Conservation (phyloP, 2,113 vertebrate genomes). For the Phycodurus eques region DNA sequence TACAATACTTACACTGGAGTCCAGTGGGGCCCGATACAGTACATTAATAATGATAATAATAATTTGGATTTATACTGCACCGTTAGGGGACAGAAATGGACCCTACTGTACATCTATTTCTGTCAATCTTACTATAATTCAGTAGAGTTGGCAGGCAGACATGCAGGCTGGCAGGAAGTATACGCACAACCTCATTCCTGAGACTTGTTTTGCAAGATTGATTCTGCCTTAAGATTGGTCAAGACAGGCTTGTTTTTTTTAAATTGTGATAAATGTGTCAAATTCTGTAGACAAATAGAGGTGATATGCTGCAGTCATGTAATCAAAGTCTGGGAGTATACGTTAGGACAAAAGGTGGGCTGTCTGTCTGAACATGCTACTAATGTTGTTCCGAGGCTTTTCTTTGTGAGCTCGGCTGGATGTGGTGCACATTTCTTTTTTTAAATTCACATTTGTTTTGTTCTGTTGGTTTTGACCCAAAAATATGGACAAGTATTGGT, state of each 20-base stretch:
- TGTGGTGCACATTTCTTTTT: too few relatives aligned
- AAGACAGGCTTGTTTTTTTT: neutral
- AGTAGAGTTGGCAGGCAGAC: neutral
- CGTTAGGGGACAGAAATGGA: neutral
- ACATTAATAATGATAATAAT: slow-evolving; percentile 1
- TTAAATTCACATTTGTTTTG: neutral
- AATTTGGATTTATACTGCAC: neutral
- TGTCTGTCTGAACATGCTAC: too few relatives aligned
- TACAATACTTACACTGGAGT: neutral
- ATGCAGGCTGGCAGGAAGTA: neutral
- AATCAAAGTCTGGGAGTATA: neutral
- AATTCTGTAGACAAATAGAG: neutral
- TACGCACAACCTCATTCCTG: neutral
- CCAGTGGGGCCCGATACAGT: neutral
- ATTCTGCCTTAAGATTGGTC: neutral
- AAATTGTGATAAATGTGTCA: neutral
- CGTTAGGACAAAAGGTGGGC: too few relatives aligned
- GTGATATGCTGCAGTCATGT: neutral
- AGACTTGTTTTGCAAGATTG: neutral
- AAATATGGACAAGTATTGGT: neutral
- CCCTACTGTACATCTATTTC: neutral
- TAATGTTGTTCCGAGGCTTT: too few relatives aligned
- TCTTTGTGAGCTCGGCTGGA: neutral
- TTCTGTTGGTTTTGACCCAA: neutral
- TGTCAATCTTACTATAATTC: neutral